Evolutionary conservation across 2,113 vertebrate genomes (phyloP).

Genomic region (Ammodramus savannarum): DNA sequence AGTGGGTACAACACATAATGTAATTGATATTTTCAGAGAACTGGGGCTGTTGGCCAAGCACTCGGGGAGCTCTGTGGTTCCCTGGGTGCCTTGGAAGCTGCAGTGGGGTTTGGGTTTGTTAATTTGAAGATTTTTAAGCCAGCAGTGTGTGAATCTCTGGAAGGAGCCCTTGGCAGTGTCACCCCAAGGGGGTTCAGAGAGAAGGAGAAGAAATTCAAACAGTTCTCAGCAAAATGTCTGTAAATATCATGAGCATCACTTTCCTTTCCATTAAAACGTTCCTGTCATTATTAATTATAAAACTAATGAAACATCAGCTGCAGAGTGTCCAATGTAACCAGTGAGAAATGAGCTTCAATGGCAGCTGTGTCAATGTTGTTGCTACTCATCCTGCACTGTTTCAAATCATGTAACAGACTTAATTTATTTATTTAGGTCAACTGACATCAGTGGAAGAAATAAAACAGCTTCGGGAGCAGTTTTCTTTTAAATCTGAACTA

Average conservation of each 20-base stretch:
- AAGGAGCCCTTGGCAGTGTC: background rate
- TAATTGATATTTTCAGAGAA: background rate
- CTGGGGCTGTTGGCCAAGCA: rapidly evolving
- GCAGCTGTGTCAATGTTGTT: background rate
- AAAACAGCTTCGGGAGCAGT: background rate
- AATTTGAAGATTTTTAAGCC: background rate
- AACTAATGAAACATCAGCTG: background rate
- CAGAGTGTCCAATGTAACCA: background rate
- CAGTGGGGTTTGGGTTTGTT: background rate
- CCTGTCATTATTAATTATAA: background rate
- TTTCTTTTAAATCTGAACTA: background rate
- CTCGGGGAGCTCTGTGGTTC: background rate
- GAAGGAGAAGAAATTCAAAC: background rate
- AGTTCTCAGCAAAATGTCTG: background rate
- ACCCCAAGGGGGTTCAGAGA: background rate
- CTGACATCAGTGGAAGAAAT: background rate
- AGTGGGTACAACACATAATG: too few species aligned
- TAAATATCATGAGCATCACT: background rate
- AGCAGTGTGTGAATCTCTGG: background rate
- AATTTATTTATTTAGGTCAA: background rate
- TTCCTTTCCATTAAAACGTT: background rate
- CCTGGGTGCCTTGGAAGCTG: background rate
- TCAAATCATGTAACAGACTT: background rate
- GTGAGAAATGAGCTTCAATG: background rate
- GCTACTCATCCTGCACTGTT: background rate